Base-by-base conservation (phyloP, 2,113 vertebrate species). In the Nothoprocta perdicaria region DNA sequence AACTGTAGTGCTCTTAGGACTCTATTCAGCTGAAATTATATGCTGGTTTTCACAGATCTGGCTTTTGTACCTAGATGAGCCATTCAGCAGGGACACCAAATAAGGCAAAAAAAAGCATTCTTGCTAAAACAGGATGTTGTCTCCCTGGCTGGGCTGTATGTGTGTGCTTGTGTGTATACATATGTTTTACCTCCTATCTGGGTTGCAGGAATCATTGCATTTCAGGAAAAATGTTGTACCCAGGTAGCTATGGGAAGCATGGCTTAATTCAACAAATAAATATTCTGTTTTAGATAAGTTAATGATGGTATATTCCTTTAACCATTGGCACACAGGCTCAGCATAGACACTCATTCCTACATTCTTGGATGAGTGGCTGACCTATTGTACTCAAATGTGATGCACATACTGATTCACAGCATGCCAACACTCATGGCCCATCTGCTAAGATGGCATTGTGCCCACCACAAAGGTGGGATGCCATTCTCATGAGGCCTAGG, bases 351-450 rank as follows among this genome's bases (percentile, higher is more conserved):
- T 94, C 18, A 1, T 93, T 96, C 77, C 94, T 82, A 82, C 91
- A 79, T 90, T 92, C 91, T 94, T 97, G 95, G 96, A 97, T 89
- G 61, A 57, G 82, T 95, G 85, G 93, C 95, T 97, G 94, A 96
- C 95, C 96, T 96, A 96, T 95, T 96, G 95, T 97, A 95, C 96
- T 96, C 96, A 94, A 97, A 97, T 24, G 95, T 97, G 96, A 95
- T 97, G 97, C 96, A 96, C 97, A 97, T 96, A 97, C 96, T 95
- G 92, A 97, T 97, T 97, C 93, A 92, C 97, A 97, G 96, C 97
- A 95, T 94, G 96, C 88, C 96, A 94, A 68, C 84, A 89, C 96
- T 96, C 95, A 95, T 86, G 91, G 91, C 80, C 97, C 97, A 97
- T 97, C 97, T 98, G 97, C 86, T 96, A 45, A 80, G 57, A 96